These are phyloP conservation scores for Danio albolineatus DNA, from an alignment of 2,797 vertebrate species.

Conservation along the genomic window DNA sequence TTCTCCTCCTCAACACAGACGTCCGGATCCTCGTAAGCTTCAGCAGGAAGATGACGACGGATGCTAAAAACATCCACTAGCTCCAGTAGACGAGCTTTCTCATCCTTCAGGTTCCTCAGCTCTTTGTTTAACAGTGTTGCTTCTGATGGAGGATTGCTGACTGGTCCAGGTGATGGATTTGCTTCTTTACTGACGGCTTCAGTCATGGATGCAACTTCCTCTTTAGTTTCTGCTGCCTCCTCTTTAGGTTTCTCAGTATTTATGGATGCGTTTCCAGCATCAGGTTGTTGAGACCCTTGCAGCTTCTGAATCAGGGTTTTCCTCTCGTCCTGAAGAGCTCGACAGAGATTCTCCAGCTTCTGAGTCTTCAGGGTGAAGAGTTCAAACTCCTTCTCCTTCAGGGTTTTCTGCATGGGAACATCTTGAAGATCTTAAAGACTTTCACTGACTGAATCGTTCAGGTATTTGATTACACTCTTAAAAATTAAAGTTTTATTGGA, in stretches of 20 bases:
- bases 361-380: conserved; percentile 90
- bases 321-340: conserved; percentile 94
- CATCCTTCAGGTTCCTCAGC: conserved; percentile 67
- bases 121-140: conserved; percentile 65
- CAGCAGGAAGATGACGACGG: conserved; percentile 67
- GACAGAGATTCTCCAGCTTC: conserved; percentile 94
- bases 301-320: conserved; percentile 88
- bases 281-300: conserved; percentile 64
- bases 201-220: conserved; percentile 61
- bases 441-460: not conserved
- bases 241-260: conserved; percentile 29
- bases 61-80: conserved; percentile 82
- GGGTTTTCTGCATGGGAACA: conserved; percentile 83
- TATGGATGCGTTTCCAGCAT: conserved; percentile 20
- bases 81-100: conserved; percentile 80
- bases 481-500: not conserved
- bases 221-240: conserved; percentile 63
- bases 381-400: conserved; percentile 95
- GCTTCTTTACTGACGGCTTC: conserved; percentile 57
- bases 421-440: not conserved
- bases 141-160: conserved; percentile 21
- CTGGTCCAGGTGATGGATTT: conserved; percentile 36
- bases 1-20: conserved; percentile 7
- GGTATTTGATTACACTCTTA: not conserved
- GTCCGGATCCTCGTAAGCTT: conserved; percentile 48